Evolutionary conservation across 2,888 invertebrate species (phyloP).

Genomic region (Lordiphosa andalusiaca): DNA sequence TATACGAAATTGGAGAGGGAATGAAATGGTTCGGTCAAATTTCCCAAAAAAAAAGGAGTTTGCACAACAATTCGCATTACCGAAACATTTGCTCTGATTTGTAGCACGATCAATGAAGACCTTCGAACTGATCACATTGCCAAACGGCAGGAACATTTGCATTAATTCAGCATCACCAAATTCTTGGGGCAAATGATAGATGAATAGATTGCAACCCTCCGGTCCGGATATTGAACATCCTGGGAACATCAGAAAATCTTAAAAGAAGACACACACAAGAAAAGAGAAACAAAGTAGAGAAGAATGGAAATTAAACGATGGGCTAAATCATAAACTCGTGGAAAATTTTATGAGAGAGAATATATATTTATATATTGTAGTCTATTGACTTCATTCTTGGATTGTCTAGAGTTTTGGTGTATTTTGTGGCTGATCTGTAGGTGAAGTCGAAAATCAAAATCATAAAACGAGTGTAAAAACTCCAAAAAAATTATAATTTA

Average conservation of each 20-base stretch:
- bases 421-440: slow-evolving; percentile 7
- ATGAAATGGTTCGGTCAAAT: background rate
- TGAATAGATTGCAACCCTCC: slow-evolving; percentile 99
- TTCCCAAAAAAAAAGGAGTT: no score
- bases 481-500: no score
- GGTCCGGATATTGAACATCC: slow-evolving; percentile 98
- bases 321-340: slow-evolving; percentile 54
- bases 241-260: slow-evolving; percentile 88
- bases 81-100: slow-evolving; percentile 99
- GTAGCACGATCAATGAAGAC: slow-evolving; percentile 99
- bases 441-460: no score
- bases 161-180: slow-evolving; percentile 99
- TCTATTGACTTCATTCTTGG: slow-evolving; percentile 17
- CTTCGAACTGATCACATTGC: slow-evolving; percentile 99
- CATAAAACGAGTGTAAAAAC: no score
- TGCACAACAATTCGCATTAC: slow-evolving; percentile 82
- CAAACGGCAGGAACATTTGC: slow-evolving; percentile 99
- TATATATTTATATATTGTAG: slow-evolving; percentile 23
- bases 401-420: slow-evolving; percentile 8
- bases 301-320: slow-evolving; percentile 62
- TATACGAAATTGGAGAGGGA: slow-evolving; percentile 75
- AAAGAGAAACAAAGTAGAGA: slow-evolving; percentile 68
- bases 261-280: slow-evolving; percentile 83
- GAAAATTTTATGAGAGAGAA: slow-evolving; percentile 51
- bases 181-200: slow-evolving; percentile 99